phyloP scores from a whole-genome alignment of 2,888 invertebrate genomes.

The Caenorhabditis sinica region DNA sequence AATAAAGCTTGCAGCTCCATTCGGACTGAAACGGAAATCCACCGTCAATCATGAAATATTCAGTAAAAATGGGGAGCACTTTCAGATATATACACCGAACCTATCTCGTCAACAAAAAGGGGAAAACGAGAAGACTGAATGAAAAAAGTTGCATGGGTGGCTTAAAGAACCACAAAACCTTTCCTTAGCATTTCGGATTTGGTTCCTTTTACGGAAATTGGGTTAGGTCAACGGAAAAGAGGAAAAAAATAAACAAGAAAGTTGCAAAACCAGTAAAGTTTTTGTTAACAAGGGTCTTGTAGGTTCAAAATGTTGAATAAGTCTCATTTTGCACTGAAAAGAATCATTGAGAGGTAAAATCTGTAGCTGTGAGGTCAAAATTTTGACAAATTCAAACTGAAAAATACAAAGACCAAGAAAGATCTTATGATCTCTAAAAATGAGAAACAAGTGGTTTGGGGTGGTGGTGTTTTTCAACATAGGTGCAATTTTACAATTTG shows the following conservation, averaged over 20 bases:
- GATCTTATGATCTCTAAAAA: neutral
- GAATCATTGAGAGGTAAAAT: no score
- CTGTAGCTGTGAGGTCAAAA: no score
- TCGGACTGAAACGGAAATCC: slow-evolving; percentile 15
- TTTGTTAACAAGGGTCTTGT: neutral
- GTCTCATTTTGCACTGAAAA: neutral
- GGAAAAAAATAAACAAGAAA: neutral
- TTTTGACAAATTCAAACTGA: no score
- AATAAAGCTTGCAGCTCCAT: slow-evolving; percentile 22
- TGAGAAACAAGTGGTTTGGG: neutral
- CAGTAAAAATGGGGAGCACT: slow-evolving; percentile 13
- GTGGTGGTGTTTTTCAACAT: slow-evolving; percentile 4
- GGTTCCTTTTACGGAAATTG: slow-evolving; percentile 25
- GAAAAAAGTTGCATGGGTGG: slow-evolving; percentile 28
- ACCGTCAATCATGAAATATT: slow-evolving; percentile 51
- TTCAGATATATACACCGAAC: slow-evolving; percentile 5
- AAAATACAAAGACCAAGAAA: neutral
- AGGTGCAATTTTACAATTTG: slow-evolving; percentile 39
- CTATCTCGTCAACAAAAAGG: slow-evolving; percentile 18
- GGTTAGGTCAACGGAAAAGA: neutral
- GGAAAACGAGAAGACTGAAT: neutral
- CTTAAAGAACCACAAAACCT: slow-evolving; percentile 18
- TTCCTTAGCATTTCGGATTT: neutral
- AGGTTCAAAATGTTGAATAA: neutral
- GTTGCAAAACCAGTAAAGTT: neutral